These are phyloP conservation scores for Machimus rusticus DNA, from an alignment of 2,888 invertebrate genomes.

Conservation along the genomic window DNA sequence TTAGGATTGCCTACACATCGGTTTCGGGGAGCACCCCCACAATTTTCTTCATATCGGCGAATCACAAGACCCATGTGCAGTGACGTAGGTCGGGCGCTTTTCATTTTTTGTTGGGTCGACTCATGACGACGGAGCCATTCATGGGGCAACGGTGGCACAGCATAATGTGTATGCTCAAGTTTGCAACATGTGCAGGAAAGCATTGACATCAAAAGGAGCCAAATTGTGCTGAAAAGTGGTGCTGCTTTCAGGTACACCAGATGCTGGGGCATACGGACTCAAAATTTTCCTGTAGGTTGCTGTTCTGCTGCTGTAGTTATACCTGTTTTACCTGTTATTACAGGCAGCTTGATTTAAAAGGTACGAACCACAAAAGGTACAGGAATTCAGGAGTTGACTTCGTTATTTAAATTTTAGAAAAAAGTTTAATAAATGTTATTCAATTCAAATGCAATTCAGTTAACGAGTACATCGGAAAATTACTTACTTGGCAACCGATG, in stretches of 20 bases:
- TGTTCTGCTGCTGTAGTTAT: not conserved
- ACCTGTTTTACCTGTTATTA: not conserved
- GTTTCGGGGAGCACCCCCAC: not conserved
- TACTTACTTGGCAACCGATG: not conserved
- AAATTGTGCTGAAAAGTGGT: not conserved
- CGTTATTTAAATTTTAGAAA: not conserved
- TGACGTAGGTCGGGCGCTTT: not conserved
- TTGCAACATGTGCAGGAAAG: not conserved
- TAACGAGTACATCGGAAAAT: not conserved
- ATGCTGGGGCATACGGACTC: not conserved
- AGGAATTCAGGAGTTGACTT: not conserved
- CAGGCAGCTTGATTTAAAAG: not conserved
- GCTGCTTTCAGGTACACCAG: not conserved
- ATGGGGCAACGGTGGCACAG: not conserved
- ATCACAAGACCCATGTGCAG: not conserved
- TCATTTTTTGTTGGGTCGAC: not conserved
- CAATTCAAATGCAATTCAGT: not conserved
- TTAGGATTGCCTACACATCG: not conserved
- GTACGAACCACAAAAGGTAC: not conserved
- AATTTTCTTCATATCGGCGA: not conserved
- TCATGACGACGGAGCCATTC: not conserved
- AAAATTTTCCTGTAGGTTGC: not conserved
- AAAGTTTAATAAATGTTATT: not conserved
- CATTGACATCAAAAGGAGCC: not conserved
- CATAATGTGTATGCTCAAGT: not conserved